Conservation (phyloP, 1,140 invertebrate species). For the Andricus grossulariae region DNA sequence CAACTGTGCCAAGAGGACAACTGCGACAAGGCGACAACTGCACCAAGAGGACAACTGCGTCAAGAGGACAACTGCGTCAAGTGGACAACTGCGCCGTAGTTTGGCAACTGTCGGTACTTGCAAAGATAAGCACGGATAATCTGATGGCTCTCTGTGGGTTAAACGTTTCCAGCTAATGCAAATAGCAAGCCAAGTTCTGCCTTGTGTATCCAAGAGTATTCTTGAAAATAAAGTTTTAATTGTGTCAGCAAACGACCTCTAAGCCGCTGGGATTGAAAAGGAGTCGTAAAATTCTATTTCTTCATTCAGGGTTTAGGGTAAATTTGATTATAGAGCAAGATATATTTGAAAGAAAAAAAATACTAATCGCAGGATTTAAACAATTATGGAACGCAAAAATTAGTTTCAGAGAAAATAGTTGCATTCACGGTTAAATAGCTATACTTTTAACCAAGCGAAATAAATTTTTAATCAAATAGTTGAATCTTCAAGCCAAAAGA, state of each 20-base stretch:
- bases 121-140: conserved; percentile 13
- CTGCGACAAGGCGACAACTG: not conserved
- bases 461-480: no score
- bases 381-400: no score
- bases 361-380: no score
- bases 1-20: not conserved
- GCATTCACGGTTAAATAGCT: no score
- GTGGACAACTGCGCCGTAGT: not conserved
- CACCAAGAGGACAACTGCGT: no score
- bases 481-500: no score
- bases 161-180: not conserved
- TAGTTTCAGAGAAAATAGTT: no score
- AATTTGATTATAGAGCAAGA: not conserved
- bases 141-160: conserved; percentile 16
- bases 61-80: not conserved
- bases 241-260: not conserved
- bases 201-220: not conserved
- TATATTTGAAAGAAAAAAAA: not conserved
- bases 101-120: conserved; percentile 1
- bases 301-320: not conserved
- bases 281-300: not conserved
- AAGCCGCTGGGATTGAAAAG: not conserved
- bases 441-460: no score
- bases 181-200: conserved; percentile 1
- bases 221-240: conserved; percentile 24